Evolutionary conservation across 1,140 invertebrate species (phyloP), one percentile per base, ranked within the genome.

Genomic region (Zaprionus gabonicus): DNA sequence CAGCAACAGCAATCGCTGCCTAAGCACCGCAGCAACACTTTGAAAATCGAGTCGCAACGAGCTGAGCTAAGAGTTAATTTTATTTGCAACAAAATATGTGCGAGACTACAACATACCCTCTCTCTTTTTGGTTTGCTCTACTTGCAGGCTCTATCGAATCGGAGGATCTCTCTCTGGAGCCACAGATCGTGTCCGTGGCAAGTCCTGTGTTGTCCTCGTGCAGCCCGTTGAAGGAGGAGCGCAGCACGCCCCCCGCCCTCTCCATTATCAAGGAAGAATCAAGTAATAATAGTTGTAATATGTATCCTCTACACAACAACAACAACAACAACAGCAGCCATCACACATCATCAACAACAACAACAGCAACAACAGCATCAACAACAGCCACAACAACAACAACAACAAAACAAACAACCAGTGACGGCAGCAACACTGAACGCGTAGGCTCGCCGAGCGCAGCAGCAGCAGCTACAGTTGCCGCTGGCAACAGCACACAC

Each of bases 141-240:
- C 86, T 94, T 95, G 15, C 94, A 97, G 96, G 96, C 93, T 95
- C 95, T 71, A 94, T 97, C 93, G 95, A 96, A 80, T 95, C 95
- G 46, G 96, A 96, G 90, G 96, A 97, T 90, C 93, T 97, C 27
- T 96, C 96, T 1, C 93, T 96, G 87, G 96, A 95, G 67, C 95
- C 94, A 49, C 88, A 93, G 75, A 72, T 87, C 28, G 56, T 87
- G 13, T 87, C 92, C 78, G 82, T 94, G 85, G 78, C 94, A 76
- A 93, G 87, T 91, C 91, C 86, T 60, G 93, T 82, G 82, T 84
- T 95, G 88, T 90, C 85, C n/a, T 81, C 80, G 55, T 93, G 94
- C 81, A 94, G 94, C 80, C 94, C 95, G 67, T 94, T 94, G 78
- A 94, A 95, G 77, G 94, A 95, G 73, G 93, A 93, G 58, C 82